These are phyloP conservation scores for Syrrhaptes paradoxus DNA, from an alignment of 2,113 vertebrate species.

Conservation along the genomic window DNA sequence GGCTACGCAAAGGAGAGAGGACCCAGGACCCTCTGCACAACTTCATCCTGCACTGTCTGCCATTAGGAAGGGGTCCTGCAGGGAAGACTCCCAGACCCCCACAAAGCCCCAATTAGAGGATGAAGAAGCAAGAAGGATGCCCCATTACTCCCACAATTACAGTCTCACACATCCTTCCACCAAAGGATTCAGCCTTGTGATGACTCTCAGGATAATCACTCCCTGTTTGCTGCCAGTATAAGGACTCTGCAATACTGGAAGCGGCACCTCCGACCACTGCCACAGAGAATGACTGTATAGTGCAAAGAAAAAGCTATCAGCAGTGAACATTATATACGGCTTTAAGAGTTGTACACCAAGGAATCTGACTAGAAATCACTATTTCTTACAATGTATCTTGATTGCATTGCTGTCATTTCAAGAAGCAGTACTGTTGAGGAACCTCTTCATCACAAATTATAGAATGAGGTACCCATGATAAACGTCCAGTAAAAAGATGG, in stretches of 20 bases:
- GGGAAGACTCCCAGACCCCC: background rate
- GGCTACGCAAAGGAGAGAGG: background rate
- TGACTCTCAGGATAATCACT: background rate
- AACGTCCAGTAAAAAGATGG: background rate
- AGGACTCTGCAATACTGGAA: background rate
- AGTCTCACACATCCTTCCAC: background rate
- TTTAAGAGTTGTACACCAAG: background rate
- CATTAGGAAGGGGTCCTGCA: background rate
- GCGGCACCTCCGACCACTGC: background rate
- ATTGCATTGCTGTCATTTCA: background rate
- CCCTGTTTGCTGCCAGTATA: background rate
- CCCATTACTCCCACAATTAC: background rate
- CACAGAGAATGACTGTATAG: accelerated
- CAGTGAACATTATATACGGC: background rate
- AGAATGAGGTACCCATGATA: background rate
- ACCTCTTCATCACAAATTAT: background rate
- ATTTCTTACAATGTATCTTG: background rate
- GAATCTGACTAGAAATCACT: accelerated
- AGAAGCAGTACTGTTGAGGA: background rate
- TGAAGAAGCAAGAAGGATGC: background rate
- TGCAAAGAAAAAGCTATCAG: background rate
- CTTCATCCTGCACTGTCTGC: background rate
- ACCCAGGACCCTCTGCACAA: background rate
- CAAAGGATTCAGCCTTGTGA: background rate
- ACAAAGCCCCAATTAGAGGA: background rate